A percentile compares a stretch with the other conserved stretches of the same genome.
Conservation (phyloP, 1,140 invertebrate species). For the Hylyphantes graminicola region DNA sequence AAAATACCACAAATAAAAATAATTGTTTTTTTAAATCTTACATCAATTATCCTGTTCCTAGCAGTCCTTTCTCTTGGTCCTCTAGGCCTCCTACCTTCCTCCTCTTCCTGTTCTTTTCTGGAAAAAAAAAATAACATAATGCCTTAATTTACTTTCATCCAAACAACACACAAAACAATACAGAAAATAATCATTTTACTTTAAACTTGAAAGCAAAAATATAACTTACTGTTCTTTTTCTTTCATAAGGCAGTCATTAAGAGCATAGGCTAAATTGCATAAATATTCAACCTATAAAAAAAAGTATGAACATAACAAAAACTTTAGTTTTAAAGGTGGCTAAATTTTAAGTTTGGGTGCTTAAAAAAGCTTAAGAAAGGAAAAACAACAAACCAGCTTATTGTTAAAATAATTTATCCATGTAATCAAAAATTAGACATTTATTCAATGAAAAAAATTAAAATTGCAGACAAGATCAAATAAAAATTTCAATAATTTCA, state of each 20-base stretch:
- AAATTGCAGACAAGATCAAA: no score
- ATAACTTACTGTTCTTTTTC: constrained; percentile 20
- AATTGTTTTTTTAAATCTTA: background rate
- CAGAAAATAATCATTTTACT: background rate
- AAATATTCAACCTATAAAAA: constrained; percentile 35
- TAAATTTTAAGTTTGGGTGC: no score
- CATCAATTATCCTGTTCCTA: constrained; percentile 6
- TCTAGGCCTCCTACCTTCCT: background rate
- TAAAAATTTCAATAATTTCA: no score
- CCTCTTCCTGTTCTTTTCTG: background rate
- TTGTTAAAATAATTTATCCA: no score
- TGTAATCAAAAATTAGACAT: background rate
- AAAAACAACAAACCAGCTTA: no score
- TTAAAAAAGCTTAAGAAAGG: no score
- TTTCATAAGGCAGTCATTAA: background rate
- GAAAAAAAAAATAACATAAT: background rate
- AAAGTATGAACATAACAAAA: no score
- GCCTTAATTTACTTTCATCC: no score
- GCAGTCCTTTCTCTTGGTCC: background rate
- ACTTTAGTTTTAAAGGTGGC: no score
- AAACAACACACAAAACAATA: background rate
- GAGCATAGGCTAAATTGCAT: constrained; percentile 15
- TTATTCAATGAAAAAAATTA: no score
- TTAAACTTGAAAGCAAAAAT: background rate
- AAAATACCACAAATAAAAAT: no score